These are phyloP conservation scores for Chrysina gloriosa DNA, from an alignment of 2,888 invertebrate species.

Conservation along the genomic window DNA sequence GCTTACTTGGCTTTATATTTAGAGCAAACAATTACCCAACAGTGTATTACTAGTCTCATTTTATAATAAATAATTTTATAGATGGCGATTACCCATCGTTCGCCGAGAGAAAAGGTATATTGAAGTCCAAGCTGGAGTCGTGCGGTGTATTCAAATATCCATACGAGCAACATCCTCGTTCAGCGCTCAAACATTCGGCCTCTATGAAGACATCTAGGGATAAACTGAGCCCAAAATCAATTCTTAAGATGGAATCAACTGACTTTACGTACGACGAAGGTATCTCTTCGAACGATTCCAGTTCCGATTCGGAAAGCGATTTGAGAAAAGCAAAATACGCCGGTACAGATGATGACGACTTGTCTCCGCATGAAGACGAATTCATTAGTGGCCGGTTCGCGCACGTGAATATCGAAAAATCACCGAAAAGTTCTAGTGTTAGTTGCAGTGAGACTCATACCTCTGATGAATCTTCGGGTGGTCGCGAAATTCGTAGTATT, in stretches of 20 bases:
- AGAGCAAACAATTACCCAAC: not conserved
- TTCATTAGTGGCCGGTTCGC: constrained; percentile 34
- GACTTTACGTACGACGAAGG: constrained; percentile 61
- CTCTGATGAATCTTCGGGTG: constrained; percentile 75
- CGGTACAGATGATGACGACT: constrained; percentile 38
- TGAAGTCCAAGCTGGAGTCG: constrained; percentile 68
- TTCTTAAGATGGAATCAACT: constrained; percentile 52
- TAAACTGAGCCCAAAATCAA: constrained; percentile 41
- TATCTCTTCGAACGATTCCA: constrained; percentile 62
- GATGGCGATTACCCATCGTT: constrained; percentile 63
- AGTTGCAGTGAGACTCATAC: constrained; percentile 50
- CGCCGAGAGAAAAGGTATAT: constrained; percentile 66
- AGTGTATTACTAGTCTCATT: no score
- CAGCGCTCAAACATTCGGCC: constrained; percentile 35
- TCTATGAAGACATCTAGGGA: constrained; percentile 30
- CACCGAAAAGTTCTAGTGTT: constrained; percentile 37
- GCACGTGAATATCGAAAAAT: constrained; percentile 35
- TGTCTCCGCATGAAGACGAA: constrained; percentile 30
- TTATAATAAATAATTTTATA: constrained; percentile 17
- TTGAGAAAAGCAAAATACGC: constrained; percentile 19
- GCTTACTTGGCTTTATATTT: constrained; percentile 46
- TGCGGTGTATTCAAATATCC: constrained; percentile 59
- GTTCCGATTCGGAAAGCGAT: constrained; percentile 57
- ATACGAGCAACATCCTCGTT: constrained; percentile 36
- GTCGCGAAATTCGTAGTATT: constrained; percentile 73